These are phyloP conservation scores for Aplysina aerophoba DNA, from an alignment of 37 sponge, comb jelly and placozoan genomes.

Conservation along the genomic window DNA sequence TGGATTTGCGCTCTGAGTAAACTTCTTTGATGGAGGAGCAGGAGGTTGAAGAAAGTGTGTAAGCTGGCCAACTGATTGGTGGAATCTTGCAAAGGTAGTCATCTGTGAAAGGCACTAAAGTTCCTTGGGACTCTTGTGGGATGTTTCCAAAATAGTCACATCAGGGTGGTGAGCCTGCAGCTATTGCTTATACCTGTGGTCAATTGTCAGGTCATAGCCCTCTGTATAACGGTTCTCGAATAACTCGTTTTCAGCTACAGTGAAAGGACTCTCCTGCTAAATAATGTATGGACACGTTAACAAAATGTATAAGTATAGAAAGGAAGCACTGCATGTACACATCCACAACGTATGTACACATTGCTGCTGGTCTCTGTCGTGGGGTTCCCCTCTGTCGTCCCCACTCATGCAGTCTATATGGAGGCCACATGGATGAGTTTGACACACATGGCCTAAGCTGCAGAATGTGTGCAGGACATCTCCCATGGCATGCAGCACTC, in stretches of 20 bases:
- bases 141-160: neutral
- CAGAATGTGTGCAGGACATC: neutral
- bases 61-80: too few species aligned
- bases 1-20: neutral
- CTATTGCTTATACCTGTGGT: neutral
- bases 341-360: too few species aligned
- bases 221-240: neutral
- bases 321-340: too few species aligned
- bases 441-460: conserved; percentile 25
- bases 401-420: neutral
- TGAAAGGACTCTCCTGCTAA: conserved; percentile 22
- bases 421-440: neutral
- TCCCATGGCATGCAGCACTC: neutral
- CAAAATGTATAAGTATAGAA: too few species aligned
- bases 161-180: neutral
- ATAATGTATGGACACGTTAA: too few species aligned
- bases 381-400: too few species aligned
- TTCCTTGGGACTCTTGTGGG: conserved; percentile 3
- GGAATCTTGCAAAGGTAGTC: neutral
- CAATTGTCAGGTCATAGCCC: too few species aligned
- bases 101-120: neutral
- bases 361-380: too few species aligned
- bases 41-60: conserved; percentile 9
- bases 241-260: neutral
- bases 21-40: conserved; percentile 1